Evolutionary conservation across 2,113 vertebrate genomes (phyloP).

Genomic region (Nothoprocta pentlandii): DNA sequence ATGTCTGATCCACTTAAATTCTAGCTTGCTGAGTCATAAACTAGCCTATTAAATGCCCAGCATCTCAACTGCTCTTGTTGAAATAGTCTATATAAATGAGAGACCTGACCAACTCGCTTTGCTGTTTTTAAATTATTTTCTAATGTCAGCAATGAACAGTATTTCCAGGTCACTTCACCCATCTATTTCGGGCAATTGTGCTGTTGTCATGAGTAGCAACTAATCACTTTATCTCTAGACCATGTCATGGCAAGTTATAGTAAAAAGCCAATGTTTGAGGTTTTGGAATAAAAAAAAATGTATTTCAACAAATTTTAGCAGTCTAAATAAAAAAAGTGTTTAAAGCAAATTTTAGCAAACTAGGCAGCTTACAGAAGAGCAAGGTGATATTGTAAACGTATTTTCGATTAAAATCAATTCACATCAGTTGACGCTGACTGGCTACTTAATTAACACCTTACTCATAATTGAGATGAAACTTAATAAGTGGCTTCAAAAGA

Average conservation of each 20-base stretch:
- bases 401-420: not conserved
- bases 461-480: not conserved
- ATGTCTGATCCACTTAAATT: not conserved
- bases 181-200: not conserved
- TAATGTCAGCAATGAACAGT: not conserved
- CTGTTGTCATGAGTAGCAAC: not conserved
- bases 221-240: not conserved
- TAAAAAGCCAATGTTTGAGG: not conserved
- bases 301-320: not conserved
- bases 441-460: not conserved
- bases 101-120: not conserved
- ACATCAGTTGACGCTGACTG: not conserved
- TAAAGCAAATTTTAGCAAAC: not conserved
- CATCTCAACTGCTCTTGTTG: not conserved
- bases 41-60: not conserved
- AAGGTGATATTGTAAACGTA: not conserved
- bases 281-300: not conserved
- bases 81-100: not conserved
- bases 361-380: not conserved
- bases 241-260: not conserved
- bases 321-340: not conserved
- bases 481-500: not conserved
- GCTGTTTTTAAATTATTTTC: not conserved
- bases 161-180: constrained; percentile 20
- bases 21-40: not conserved